Evolutionary conservation across 2,888 invertebrate species (phyloP).

Genomic region (Phyllotreta striolata): DNA sequence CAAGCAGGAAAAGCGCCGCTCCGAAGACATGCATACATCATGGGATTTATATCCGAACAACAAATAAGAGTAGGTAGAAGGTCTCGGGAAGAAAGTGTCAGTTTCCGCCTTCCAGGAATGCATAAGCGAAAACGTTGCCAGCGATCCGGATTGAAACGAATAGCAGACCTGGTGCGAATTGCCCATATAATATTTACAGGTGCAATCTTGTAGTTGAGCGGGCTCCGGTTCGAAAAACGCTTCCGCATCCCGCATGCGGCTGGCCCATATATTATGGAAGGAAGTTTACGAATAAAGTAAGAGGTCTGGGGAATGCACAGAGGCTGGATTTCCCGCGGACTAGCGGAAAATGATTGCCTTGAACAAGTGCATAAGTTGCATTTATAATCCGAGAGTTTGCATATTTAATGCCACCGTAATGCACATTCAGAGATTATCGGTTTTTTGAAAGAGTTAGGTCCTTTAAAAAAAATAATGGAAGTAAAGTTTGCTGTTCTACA

Average conservation of each 20-base stretch:
- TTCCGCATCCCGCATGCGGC: conserved; percentile 47
- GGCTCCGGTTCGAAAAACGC: conserved; percentile 43
- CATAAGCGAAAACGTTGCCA: conserved; percentile 32
- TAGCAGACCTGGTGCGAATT: conserved; percentile 55
- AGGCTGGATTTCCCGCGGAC: conserved; percentile 13
- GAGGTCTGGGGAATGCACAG: conserved; percentile 23
- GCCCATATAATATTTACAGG: conserved; percentile 59
- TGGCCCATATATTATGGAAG: conserved; percentile 42
- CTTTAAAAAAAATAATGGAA: too few relatives aligned
- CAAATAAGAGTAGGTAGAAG: too few relatives aligned
- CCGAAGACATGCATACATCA: too few relatives aligned
- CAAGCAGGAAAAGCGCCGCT: too few relatives aligned
- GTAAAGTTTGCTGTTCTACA: too few relatives aligned
- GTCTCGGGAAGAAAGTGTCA: too few relatives aligned
- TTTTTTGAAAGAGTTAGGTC: too few relatives aligned
- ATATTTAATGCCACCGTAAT: too few relatives aligned
- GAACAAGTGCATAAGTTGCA: too few relatives aligned
- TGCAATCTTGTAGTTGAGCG: conserved; percentile 49
- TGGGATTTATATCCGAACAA: too few relatives aligned
- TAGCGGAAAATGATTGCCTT: neutral
- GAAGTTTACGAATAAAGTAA: conserved; percentile 33
- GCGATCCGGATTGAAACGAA: conserved; percentile 56
- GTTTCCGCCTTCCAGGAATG: conserved; percentile 11
- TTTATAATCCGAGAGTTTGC: too few relatives aligned
- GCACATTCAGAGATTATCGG: too few relatives aligned